Evolutionary conservation across 2,113 vertebrate genomes (phyloP), one percentile per base, ranked within the genome.

Genomic region (Sitta europaea): DNA sequence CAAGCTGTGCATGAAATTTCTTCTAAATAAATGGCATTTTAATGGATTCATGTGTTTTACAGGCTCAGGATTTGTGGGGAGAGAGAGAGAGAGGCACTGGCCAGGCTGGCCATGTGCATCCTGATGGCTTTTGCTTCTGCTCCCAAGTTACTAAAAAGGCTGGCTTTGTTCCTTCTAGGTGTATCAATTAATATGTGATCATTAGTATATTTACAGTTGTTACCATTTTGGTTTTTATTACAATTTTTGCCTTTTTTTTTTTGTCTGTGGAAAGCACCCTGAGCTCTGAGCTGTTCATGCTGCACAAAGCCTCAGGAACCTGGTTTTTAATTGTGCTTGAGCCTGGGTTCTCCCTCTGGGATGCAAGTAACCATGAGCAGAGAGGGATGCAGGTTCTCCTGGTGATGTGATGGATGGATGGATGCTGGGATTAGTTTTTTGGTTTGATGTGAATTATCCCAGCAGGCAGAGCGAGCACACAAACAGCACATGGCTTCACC

Each of bases 401-500:
- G 4, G 1, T 25, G 16, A 11, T 14, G 29, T 11, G 61, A 5
- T 28, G 61, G 54, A 2, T 28, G 61, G 54, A 2, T 80, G 35
- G 22, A 47, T 38, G 54, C 62, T 79, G 84, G 76, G 45, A 28
- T 80, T 79, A 2, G 0, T 18, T 31, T 43, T 31, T 40, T 24
- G 35, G 13, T 77, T 83, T 25, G 33, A 2, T 55, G 23, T 22
- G 67, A 42, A 29, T 79, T 91, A 33, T 71, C 17, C 47, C 5
- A 1, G n/a, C 13, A 12, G 42, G 5, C 45, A 27, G 21, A 40
- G 45, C 0, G 1, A 81, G 57, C 1, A 5, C 19, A 67, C 40
- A 13, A 21, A 61, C n/a, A 53, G 3, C 27, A 13, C 7, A 0
- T 7, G 77, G 18, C 4, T 31, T 77, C 11, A 15, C 29, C 28